Base-by-base conservation (phyloP, 2,797 vertebrate genomes). In the Xyrichtys novacula region DNA sequence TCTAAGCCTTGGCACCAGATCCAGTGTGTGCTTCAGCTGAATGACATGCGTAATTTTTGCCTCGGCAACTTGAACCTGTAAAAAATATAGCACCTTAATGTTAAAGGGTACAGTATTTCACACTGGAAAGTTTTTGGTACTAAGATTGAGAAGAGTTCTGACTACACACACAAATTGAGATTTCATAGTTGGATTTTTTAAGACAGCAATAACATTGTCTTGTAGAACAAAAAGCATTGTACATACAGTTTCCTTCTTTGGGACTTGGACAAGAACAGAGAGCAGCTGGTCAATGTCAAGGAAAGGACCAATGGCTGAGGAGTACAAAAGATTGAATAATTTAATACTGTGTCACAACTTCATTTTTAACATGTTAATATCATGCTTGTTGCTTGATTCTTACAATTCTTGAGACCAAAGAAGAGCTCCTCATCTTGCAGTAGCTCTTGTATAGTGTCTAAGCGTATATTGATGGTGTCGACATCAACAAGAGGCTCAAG, bases 21-120 rank as follows among this genome's bases (percentile, higher is more conserved):
- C 96, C 75, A 99, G 86, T 0, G 96, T 97, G 89, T 99, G 96
- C 81, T 99, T 99, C 80, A 99, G 86, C 85, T 97, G 96, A 88
- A 99, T 98, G 74, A 97, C 87, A 78, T 98, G 97, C n/a, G 93
- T 94, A 88, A 99, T 98, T 91, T 99, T 99, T 66, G 97, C 93
- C 88, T 99, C 98, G 72, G 97, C 96, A 63, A 91, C 93, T 91
- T 96, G 95, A 87, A 96, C 91, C 98, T 99, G 85, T 19, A 55
- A 6, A 79, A n/a, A 52, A 53, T 6, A 83, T 16, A 63, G n/a
- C 25, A n/a, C n/a, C n/a, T n/a, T n/a, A n/a, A n/a, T n/a, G n/a
- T n/a, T n/a, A n/a, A n/a, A n/a, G n/a, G n/a, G n/a, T n/a, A n/a
- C n/a, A n/a, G n/a, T n/a, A 43, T 19, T 50, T 19, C 5, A 43